These are phyloP conservation scores for Maylandia zebra DNA, from an alignment of 2,113 vertebrate species.

Conservation along the genomic window DNA sequence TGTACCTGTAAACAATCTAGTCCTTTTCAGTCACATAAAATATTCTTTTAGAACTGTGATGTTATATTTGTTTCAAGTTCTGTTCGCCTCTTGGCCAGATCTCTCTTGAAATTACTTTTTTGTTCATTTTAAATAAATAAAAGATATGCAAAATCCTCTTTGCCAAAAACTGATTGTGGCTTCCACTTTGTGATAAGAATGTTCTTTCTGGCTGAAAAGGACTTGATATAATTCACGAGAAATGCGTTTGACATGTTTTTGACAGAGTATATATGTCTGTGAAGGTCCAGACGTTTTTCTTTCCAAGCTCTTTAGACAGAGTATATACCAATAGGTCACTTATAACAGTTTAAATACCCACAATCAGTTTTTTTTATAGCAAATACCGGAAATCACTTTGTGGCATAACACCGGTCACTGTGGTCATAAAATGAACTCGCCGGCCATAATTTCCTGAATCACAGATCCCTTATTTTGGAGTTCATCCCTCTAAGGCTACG, in stretches of 20 bases:
- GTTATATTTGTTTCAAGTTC: neutral
- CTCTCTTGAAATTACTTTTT: neutral
- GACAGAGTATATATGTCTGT: neutral
- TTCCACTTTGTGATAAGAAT: neutral
- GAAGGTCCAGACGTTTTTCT: no score
- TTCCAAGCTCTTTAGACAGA: neutral
- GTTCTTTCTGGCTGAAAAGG: neutral
- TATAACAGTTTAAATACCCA: neutral
- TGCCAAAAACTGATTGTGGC: neutral
- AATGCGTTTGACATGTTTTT: neutral
- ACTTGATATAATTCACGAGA: neutral
- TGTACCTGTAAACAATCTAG: neutral
- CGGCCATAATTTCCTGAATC: neutral
- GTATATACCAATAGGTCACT: neutral
- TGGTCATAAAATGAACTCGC: neutral
- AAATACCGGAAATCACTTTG: neutral
- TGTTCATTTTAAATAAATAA: neutral
- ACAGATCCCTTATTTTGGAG: neutral
- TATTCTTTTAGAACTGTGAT: neutral
- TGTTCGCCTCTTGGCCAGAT: neutral
- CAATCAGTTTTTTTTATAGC: neutral
- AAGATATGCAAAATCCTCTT: neutral
- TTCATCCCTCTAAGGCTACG: neutral
- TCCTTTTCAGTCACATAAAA: neutral
- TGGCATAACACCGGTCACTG: neutral